A percentile compares a stretch with the other conserved stretches of the same genome.
These are phyloP conservation scores for Zosterops japonicus DNA, from an alignment of 2,113 vertebrate genomes.

Conservation along the genomic window DNA sequence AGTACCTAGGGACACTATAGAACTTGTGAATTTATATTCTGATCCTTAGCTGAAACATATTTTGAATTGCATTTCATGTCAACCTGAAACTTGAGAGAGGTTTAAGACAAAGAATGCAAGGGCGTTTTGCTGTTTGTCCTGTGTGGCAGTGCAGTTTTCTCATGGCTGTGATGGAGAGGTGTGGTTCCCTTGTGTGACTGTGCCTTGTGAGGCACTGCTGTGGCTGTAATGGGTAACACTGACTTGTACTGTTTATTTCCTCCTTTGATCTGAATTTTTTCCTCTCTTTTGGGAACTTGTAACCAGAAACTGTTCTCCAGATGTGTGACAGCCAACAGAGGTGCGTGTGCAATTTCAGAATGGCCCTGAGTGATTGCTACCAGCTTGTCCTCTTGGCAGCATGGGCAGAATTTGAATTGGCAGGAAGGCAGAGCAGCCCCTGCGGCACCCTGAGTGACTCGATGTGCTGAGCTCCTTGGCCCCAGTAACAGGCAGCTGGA, in stretches of 20 bases:
- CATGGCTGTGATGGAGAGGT: not conserved
- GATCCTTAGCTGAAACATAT: not conserved
- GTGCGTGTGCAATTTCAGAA: not conserved
- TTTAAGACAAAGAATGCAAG: not conserved
- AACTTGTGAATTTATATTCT: not conserved
- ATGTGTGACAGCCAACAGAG: not conserved
- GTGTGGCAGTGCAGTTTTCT: not conserved
- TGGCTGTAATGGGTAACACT: not conserved
- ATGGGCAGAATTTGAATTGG: not conserved
- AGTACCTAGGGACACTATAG: not conserved
- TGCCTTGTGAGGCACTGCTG: not conserved
- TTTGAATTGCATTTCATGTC: not conserved
- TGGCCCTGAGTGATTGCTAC: constrained; percentile 8
- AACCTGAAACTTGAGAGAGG: not conserved
- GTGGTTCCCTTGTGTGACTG: not conserved
- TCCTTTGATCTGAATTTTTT: not conserved
- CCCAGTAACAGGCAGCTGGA: not conserved
- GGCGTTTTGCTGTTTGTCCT: not conserved
- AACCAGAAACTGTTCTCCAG: not conserved
- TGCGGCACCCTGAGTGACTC: not conserved
- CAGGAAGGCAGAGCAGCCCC: not conserved
- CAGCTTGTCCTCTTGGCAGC: constrained; percentile 17
- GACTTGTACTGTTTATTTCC: not conserved
- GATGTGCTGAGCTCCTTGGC: not conserved
- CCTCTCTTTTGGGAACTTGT: not conserved